Base-by-base conservation (phyloP, 2,888 invertebrate genomes). In the Eristalinus sepulchralis region DNA sequence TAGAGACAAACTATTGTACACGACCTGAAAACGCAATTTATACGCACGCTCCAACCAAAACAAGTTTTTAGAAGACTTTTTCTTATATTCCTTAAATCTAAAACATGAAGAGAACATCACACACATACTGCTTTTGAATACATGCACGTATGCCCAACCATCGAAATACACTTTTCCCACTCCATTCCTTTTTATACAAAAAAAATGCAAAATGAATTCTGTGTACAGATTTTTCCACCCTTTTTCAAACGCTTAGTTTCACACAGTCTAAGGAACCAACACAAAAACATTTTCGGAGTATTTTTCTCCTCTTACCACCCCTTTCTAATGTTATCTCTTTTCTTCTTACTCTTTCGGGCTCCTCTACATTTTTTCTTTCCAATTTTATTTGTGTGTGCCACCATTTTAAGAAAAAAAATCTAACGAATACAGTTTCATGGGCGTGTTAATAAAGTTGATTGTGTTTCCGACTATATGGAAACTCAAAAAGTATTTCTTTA, bases 161-260 rank as follows among this genome's bases (percentile, higher is more conserved):
- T 73, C 60, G 47, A 60, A 36, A 80, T 62, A 67, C 34, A 53
- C 20, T 60, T 67, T 34, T 17, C 27, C 60, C 60, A 17, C 66
- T 62, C 60, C 66, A 73, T 66, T 34, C 72, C 72, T 27, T 20
- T 13, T 63, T 31, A 81, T 64, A 22, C 36, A 47, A 81, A 81
- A 81, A 81, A 75, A 75, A 70, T 75, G 24, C 75, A 81, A 81
- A 75, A 81, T 81, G 81, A 81, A 81, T 81, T 70, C 81, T 68
- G 70, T 17, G 4, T 24, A 34, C 57, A 70, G 27, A 11, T 59
- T 59, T 59, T 59, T 59, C 27, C 24, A 33, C 70, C 39, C 71
- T 75, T 68, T 24, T 1, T 17, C 64, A 75, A 64, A 67, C 39
- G 60, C 66, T 66, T 36, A 72, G 36, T n/a, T 31, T 34, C 13